Base-by-base conservation (phyloP, 2,113 vertebrate genomes). In the Scalopus aquaticus region DNA sequence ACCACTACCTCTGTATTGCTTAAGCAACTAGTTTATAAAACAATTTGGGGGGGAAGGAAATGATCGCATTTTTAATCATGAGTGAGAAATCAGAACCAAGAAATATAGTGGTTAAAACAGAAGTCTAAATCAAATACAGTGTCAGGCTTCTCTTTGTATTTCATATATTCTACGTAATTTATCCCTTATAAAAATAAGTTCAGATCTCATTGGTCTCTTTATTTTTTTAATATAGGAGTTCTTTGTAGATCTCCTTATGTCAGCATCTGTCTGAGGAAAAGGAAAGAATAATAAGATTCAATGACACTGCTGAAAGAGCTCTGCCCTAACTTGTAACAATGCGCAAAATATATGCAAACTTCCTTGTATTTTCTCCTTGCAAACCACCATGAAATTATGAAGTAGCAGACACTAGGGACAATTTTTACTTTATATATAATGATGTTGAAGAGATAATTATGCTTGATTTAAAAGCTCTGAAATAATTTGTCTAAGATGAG, bases 391-490 rank as follows among this genome's bases (percentile, higher is more conserved):
- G 19, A 77, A 69, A 88, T 78, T 83, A 70, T 9, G 3, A 72
- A 70, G 9, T 58, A 69, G 69, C 39, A 74, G 44, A 86, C 37
- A 76, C 28, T 91, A 81, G 39, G 20, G 17, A 83, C 60, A 39
- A 42, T 26, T 83, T 88, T 80, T 85, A 46, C 37, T 46, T 70
- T 82, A 0, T 51, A 37, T 74, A 67, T 54, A 65, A 79, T 42
- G 28, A 54, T 58, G 30, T 65, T 94, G 78, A 88, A 64, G 58
- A 88, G n/a, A 58, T 65, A 64, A 37, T 91, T 87, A 77, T 24
- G 82, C 32, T 87, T 70, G 32, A 54, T 46, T 95, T 81, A 86
- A 93, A 90, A 82, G 11, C 42, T 88, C 58, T 92, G 84, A 11
- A 69, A 37, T 76, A 30, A 54, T 85, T 96, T 93, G 56, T 76